A percentile compares a stretch with the other conserved stretches of the same genome.
phyloP scores from a whole-genome alignment of 2,113 vertebrate species.

The Petroica traversi region DNA sequence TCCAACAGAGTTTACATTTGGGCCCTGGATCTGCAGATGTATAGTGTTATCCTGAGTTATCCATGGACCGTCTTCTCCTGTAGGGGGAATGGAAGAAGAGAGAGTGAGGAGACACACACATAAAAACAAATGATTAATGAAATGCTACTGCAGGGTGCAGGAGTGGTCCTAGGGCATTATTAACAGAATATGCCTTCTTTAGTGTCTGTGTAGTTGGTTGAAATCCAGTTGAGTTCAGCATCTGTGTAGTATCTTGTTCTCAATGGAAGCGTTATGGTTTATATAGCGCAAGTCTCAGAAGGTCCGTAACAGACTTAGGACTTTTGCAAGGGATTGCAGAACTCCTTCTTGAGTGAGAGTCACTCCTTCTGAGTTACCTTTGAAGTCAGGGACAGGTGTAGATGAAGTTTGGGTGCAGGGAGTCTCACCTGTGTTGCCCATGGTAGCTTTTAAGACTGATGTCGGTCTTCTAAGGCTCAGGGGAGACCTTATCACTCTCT shows the following conservation, averaged over 20 bases:
- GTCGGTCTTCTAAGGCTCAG: not conserved
- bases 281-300: rapidly evolving
- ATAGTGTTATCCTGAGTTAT: not conserved
- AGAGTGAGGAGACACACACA: not conserved
- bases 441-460: not conserved
- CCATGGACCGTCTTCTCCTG: not conserved
- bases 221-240: not conserved
- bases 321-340: not conserved
- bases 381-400: not conserved
- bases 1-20: not conserved
- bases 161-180: not conserved
- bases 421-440: not conserved
- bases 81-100: not conserved
- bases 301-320: not conserved
- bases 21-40: not conserved
- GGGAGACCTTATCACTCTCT: not conserved
- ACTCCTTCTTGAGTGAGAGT: not conserved
- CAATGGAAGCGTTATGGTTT: not conserved
- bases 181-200: not conserved
- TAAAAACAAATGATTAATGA: not conserved
- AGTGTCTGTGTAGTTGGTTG: not conserved
- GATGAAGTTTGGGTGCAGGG: not conserved
- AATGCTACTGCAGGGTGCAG: not conserved
- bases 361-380: not conserved
- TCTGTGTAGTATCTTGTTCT: not conserved